Percentiles rank a stretch among this genome's conserved stretches.
phyloP scores from a whole-genome alignment of 2,113 vertebrate species.

The Miniopterus natalensis region DNA sequence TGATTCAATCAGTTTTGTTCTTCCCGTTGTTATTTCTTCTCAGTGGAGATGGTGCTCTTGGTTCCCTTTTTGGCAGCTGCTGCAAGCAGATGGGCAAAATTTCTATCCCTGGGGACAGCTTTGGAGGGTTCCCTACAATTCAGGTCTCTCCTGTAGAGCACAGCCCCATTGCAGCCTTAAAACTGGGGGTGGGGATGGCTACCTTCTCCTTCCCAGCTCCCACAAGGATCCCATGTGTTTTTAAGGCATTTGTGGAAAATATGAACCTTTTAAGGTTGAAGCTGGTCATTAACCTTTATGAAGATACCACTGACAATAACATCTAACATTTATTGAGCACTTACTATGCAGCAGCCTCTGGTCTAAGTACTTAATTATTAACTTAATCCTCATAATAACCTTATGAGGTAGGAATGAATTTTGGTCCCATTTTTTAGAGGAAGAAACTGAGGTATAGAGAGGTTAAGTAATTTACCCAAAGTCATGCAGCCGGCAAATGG shows the following conservation, averaged over 20 bases:
- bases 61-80: conserved; percentile 37
- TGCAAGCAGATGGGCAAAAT: conserved; percentile 35
- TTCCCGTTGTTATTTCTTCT: conserved; percentile 32
- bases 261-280: conserved; percentile 1
- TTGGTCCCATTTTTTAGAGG: conserved; percentile 42
- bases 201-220: background rate
- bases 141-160: background rate
- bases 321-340: background rate
- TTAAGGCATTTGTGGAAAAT: conserved; percentile 46
- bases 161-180: background rate
- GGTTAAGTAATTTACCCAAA: background rate
- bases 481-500: background rate
- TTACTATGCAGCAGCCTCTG: background rate
- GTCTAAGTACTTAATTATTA: conserved; percentile 16
- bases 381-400: background rate
- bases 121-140: background rate
- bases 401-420: background rate
- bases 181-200: background rate
- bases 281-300: conserved; percentile 4
- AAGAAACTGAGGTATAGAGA: conserved; percentile 35
- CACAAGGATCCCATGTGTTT: background rate
- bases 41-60: conserved; percentile 6
- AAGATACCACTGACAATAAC: conserved; percentile 14
- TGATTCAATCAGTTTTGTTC: conserved; percentile 36
- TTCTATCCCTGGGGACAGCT: background rate